Percentiles rank a stretch among this genome's conserved stretches.
Evolutionary conservation across 2,888 invertebrate species (phyloP).

Genomic region (Dorcus parallelipipedus): DNA sequence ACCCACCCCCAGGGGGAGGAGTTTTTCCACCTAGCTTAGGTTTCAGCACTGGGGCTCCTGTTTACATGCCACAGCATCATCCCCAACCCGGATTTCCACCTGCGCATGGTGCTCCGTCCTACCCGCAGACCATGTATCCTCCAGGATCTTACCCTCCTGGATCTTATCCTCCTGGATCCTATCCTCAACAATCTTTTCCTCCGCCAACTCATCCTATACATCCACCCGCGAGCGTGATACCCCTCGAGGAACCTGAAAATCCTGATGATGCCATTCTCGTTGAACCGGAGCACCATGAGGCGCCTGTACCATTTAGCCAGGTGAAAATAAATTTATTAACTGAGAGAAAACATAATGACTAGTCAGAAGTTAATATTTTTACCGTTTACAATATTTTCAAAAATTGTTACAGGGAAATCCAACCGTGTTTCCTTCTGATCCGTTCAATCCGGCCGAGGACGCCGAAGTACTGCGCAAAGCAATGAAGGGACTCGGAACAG

Average conservation of each 20-base stretch:
- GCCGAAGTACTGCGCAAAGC: constrained; percentile 80
- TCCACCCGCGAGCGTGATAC: too few species aligned
- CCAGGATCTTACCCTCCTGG: constrained; percentile 18
- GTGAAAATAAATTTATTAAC: too few species aligned
- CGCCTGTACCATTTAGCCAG: too few species aligned
- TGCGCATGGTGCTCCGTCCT: constrained; percentile 5
- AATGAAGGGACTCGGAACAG: constrained; percentile 91
- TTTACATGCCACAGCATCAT: neutral
- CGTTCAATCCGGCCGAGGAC: constrained; percentile 76
- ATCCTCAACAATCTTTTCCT: constrained; percentile 36
- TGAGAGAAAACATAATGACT: too few species aligned
- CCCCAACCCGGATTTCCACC: neutral
- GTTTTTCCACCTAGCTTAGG: constrained; percentile 51
- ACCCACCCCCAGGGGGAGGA: constrained; percentile 31
- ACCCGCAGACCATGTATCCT: constrained; percentile 14
- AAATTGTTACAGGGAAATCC: constrained; percentile 61
- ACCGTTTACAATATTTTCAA: too few species aligned
- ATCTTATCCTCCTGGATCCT: constrained; percentile 41
- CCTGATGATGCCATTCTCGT: too few species aligned
- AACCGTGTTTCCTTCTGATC: constrained; percentile 70
- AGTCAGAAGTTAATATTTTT: too few species aligned
- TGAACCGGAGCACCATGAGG: too few species aligned
- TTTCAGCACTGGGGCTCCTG: neutral
- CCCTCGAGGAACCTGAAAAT: too few species aligned
- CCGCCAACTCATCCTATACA: constrained; percentile 22